phyloP scores from a whole-genome alignment of 2,113 vertebrate genomes.

The Xerus inauris region DNA sequence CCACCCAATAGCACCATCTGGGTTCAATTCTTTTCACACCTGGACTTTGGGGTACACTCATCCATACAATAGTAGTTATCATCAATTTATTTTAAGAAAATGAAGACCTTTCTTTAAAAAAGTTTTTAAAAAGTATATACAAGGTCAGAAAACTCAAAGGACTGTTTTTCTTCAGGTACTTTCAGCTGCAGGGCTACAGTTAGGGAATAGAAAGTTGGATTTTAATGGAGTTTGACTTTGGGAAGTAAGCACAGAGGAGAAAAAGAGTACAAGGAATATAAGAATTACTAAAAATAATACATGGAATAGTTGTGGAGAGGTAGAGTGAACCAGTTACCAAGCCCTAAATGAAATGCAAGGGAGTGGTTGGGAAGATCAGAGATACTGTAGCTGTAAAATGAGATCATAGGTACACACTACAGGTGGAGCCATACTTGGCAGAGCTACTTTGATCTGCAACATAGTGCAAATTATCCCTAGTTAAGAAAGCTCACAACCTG shows the following conservation, averaged over 20 bases:
- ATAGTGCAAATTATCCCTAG: slow-evolving; percentile 48
- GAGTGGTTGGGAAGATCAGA: slow-evolving; percentile 15
- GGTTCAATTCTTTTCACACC: background rate
- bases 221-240: slow-evolving; percentile 35
- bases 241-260: background rate
- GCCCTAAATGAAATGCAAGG: slow-evolving; percentile 50
- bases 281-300: background rate
- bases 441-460: slow-evolving; percentile 28
- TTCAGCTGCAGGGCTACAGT: background rate
- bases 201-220: background rate
- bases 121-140: background rate
- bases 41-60: too few species aligned
- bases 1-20: background rate
- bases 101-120: background rate
- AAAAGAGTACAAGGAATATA: background rate
- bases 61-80: background rate
- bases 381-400: background rate
- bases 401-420: background rate
- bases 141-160: background rate
- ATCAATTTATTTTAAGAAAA: slow-evolving; percentile 32
- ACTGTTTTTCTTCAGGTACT: background rate
- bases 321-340: background rate
- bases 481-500: slow-evolving; percentile 57
- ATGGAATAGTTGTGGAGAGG: background rate
- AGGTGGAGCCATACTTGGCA: slow-evolving; percentile 38